Evolutionary conservation across 2,797 vertebrate species (phyloP).

Genomic region (Rhincodon typus): DNA sequence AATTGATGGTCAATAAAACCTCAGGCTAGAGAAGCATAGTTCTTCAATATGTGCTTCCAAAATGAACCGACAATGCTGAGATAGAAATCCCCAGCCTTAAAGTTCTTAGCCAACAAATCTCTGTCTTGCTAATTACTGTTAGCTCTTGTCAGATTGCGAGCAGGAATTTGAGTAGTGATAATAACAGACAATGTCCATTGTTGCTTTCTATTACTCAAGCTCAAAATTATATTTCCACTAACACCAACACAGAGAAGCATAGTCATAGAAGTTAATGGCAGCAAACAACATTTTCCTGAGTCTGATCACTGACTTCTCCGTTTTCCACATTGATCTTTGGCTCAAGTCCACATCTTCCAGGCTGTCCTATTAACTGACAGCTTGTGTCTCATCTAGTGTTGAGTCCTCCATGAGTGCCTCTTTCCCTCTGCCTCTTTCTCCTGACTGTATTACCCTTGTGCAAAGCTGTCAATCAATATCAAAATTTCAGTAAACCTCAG

Average conservation of each 20-base stretch:
- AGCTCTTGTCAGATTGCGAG: neutral
- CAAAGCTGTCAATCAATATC: constrained; percentile 18
- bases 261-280: neutral
- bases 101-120: neutral
- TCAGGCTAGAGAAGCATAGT: neutral
- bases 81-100: neutral
- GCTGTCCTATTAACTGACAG: neutral
- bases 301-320: neutral
- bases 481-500: neutral
- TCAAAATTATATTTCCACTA: neutral
- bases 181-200: neutral
- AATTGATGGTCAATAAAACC: neutral
- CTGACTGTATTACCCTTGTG: neutral
- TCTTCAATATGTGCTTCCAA: neutral
- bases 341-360: neutral
- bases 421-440: neutral
- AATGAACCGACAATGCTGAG: neutral
- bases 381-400: neutral
- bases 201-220: neutral
- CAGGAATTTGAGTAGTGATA: neutral
- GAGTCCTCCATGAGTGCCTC: neutral
- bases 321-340: neutral
- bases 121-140: neutral
- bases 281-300: neutral
- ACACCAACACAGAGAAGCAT: neutral